phyloP scores from a whole-genome alignment of 1,140 invertebrate genomes.

The Lerema accius region DNA sequence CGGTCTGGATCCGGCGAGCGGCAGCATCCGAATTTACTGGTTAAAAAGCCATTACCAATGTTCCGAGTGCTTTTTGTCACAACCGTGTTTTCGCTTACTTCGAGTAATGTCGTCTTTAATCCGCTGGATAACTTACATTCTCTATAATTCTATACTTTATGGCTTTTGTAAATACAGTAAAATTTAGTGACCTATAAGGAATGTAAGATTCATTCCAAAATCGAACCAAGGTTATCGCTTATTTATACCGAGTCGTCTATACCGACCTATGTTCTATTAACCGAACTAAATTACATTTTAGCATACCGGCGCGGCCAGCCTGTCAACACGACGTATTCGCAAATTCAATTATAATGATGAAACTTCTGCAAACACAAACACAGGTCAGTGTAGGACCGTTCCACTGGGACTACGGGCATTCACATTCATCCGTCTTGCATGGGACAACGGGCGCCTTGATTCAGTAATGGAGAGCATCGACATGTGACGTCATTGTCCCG shows the following conservation, averaged over 20 bases:
- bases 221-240: no score
- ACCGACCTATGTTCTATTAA: no score
- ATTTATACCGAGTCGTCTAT: no score
- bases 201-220: no score
- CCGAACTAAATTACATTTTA: not conserved
- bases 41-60: slow-evolving; percentile 5
- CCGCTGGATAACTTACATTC: no score
- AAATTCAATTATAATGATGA: slow-evolving; percentile 18
- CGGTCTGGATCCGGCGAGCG: not conserved
- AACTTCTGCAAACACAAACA: slow-evolving; percentile 13
- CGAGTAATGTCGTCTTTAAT: no score
- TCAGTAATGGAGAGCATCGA: slow-evolving; percentile 47
- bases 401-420: slow-evolving; percentile 20
- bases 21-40: slow-evolving; percentile 4
- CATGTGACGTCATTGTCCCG: slow-evolving; percentile 53
- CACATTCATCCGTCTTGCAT: slow-evolving; percentile 43
- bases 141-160: no score
- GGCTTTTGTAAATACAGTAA: no score
- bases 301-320: not conserved
- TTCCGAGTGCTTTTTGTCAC: not conserved
- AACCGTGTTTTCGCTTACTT: not conserved
- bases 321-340: not conserved
- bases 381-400: slow-evolving; percentile 8
- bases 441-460: slow-evolving; percentile 44
- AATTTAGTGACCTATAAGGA: no score